Evolutionary conservation across 2,797 vertebrate genomes (phyloP).

Genomic region (Avahi laniger): DNA sequence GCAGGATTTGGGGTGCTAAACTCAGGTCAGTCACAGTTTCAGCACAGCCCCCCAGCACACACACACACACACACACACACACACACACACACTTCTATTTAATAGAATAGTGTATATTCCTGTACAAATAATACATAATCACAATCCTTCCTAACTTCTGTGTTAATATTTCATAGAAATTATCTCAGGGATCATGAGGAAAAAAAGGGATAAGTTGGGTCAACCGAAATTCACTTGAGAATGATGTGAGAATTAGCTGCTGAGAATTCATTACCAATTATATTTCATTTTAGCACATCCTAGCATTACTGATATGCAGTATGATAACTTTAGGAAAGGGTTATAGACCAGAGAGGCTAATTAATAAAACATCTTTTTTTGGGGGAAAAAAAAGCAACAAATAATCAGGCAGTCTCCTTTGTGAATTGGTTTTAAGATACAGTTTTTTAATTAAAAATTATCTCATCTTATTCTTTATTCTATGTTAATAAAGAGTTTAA

Average conservation of each 20-base stretch:
- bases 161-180: conserved; percentile 55
- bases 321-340: neutral
- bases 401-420: conserved; percentile 58
- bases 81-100: neutral
- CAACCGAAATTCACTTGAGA: conserved; percentile 49
- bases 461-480: conserved; percentile 50
- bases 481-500: conserved; percentile 61
- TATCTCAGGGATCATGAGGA: neutral
- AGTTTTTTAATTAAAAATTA: conserved; percentile 61
- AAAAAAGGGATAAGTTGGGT: neutral
- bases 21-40: neutral
- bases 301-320: neutral
- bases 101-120: neutral
- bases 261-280: conserved; percentile 61
- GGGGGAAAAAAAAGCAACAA: neutral
- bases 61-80: neutral
- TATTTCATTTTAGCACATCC: conserved; percentile 38
- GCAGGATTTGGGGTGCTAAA: neutral
- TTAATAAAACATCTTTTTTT: conserved; percentile 55
- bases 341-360: conserved; percentile 38
- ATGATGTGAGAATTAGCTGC: conserved; percentile 36
- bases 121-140: neutral
- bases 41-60: too few species aligned
- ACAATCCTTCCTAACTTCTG: neutral
- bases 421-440: conserved; percentile 49